Evolutionary conservation across 2,113 vertebrate genomes (phyloP), one percentile per base, ranked within the genome.

Genomic region (Rhabdornis inornatus): DNA sequence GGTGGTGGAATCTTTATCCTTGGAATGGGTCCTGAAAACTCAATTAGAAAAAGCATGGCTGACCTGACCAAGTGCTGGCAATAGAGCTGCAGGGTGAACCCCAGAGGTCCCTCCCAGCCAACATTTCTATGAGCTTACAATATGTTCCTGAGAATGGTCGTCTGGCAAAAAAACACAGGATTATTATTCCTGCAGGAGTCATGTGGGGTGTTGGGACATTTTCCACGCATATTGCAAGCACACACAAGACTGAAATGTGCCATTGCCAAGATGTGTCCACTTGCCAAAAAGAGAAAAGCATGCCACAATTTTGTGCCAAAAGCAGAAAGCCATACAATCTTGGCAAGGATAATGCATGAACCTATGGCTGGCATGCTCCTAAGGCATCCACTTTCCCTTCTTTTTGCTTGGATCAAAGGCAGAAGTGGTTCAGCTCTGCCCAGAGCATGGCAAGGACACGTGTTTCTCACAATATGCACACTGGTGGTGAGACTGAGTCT

Each of bases 261-360:
- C 66, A 57, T 31, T 90, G 89, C 89, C 79, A 93, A 87, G 57
- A 69, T 33, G 13, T 3, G 4, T 64, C 65, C 50, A 57, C 42
- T 79, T 94, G 85, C 87, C 84, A 92, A 83, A 94, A 90, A 87
- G 17, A 55, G 70, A 90, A 87, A 25, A 85, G 45, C 55, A 39
- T 72, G 37, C 37, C 18, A 74, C 16, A 10, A 7, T 72, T 55
- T 53, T 37, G 18, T 83, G 85, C 79, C 92, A 92, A 69, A 92
- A 83, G 0, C 23, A 94, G 59, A 92, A 94, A 92, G 27, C 40
- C 37, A 13, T 85, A 47, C 22, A 55, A 65, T 88, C 79, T 77
- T 86, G 85, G 75, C 79, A 90, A 76, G 28, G 24, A 42, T 2
- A 65, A 56, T 39, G 18, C 35, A 35, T 72, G 68, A 95, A 83